phyloP scores from a whole-genome alignment of 2,888 invertebrate genomes.

The Agrotis exclamationis region DNA sequence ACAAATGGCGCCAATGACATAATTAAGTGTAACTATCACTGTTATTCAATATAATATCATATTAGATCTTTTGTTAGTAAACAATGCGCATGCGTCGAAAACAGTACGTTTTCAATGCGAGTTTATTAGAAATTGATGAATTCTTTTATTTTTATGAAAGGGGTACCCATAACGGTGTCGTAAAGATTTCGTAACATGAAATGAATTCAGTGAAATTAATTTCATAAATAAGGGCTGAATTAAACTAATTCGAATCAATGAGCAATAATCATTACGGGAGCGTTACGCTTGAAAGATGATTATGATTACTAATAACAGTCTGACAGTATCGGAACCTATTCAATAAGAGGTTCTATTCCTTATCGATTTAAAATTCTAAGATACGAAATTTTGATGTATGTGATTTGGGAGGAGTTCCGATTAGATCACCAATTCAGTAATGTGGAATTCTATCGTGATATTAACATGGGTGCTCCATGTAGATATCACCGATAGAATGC shows the following conservation, averaged over 20 bases:
- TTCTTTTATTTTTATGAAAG: constrained; percentile 44
- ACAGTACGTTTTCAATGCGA: constrained; percentile 31
- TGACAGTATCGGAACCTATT: neutral
- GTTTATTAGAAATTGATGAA: constrained; percentile 37
- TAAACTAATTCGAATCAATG: neutral
- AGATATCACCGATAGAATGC: neutral
- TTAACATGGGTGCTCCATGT: too few species aligned
- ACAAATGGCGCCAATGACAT: constrained; percentile 38
- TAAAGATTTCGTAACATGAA: constrained; percentile 30
- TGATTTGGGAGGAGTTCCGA: too few species aligned
- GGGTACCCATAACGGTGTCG: neutral
- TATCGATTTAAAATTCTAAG: neutral
- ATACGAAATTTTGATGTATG: too few species aligned
- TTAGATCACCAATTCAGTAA: neutral
- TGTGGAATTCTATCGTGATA: too few species aligned
- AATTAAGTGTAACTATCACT: constrained; percentile 38
- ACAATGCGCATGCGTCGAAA: constrained; percentile 34
- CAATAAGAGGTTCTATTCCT: neutral
- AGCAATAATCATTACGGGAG: neutral
- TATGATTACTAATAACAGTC: constrained; percentile 8
- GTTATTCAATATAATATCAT: constrained; percentile 49
- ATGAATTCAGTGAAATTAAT: neutral
- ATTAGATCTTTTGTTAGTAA: constrained; percentile 50
- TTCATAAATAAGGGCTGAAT: neutral
- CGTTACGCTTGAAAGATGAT: neutral